Conservation (phyloP, 64 coral and sea anemone genomes). For the Actinia tenebrosa region DNA sequence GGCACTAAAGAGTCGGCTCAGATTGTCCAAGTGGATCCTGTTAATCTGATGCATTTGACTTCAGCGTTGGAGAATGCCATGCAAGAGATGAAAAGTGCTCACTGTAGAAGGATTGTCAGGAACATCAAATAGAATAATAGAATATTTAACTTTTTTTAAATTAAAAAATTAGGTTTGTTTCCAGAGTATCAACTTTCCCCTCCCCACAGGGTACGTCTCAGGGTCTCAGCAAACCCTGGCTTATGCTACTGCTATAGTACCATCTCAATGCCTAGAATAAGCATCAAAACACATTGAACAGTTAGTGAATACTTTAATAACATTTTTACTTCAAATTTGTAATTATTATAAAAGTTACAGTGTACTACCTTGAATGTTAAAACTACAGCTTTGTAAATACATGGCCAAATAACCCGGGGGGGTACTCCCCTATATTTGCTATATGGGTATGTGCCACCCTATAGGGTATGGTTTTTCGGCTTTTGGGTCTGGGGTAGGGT, state of each 20-base stretch:
- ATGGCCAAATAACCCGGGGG: slow-evolving; percentile 27
- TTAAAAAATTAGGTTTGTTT: background rate
- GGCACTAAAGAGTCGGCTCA: slow-evolving; percentile 52
- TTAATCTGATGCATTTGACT: slow-evolving; percentile 92
- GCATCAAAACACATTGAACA: background rate
- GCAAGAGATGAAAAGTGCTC: slow-evolving; percentile 95
- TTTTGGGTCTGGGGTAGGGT: no score
- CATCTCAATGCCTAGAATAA: slow-evolving; percentile 42
- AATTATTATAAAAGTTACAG: background rate
- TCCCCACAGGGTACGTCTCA: no score
- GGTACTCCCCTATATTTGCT: no score
- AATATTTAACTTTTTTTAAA: background rate
- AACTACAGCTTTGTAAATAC: slow-evolving; percentile 32
- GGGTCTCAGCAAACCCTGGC: no score
- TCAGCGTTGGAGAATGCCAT: slow-evolving; percentile 74
- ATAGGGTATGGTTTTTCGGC: no score
- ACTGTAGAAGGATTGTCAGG: slow-evolving; percentile 91
- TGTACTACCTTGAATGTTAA: slow-evolving; percentile 29
- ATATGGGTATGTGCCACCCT: no score
- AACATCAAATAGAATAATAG: slow-evolving; percentile 75
- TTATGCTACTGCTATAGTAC: slow-evolving; percentile 20
- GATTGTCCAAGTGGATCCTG: slow-evolving; percentile 86
- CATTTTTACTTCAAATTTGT: background rate
- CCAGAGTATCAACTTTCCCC: background rate
- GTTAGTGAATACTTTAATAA: background rate